Percentiles rank a stretch among this genome's conserved stretches.
These are phyloP conservation scores for Zygogramma bicolorata DNA, from an alignment of 2,888 invertebrate species.

Conservation along the genomic window DNA sequence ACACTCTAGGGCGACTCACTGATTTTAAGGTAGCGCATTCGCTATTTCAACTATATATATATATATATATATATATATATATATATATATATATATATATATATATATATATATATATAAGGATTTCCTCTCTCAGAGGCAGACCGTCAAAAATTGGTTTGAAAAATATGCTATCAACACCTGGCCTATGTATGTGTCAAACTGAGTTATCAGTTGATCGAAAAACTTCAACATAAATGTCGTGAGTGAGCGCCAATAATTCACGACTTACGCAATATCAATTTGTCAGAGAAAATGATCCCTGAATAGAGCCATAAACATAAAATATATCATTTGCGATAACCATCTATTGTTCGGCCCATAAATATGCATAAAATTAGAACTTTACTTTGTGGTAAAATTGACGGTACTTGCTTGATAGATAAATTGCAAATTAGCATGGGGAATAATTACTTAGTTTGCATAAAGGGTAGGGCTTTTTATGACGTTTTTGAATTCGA, in stretches of 20 bases:
- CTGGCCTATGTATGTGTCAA: too few species aligned
- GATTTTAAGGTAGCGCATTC: too few species aligned
- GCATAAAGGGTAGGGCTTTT: slow-evolving; percentile 5
- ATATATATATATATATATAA: too few species aligned
- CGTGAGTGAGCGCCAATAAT: background rate
- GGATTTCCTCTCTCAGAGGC: too few species aligned
- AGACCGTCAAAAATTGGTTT: too few species aligned
- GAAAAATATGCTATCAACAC: too few species aligned
- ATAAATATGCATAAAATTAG: slow-evolving; percentile 1
- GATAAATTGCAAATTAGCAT: background rate
- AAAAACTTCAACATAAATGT: background rate
- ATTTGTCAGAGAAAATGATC: background rate
- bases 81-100: too few species aligned
- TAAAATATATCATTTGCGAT: slow-evolving; percentile 12
- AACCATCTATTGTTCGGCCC: background rate
- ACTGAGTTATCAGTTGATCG: background rate
- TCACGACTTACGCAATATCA: background rate
- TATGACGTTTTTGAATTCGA: background rate
- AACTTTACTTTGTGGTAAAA: background rate
- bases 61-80: too few species aligned
- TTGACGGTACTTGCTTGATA: background rate
- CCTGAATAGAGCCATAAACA: slow-evolving; percentile 9
- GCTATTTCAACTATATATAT: too few species aligned
- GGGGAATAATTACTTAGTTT: background rate
- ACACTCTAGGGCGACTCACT: too few species aligned